Percentiles rank a stretch among this genome's conserved stretches.
phyloP scores from a whole-genome alignment of 2,888 invertebrate genomes.

The Andrena trimmerana region DNA sequence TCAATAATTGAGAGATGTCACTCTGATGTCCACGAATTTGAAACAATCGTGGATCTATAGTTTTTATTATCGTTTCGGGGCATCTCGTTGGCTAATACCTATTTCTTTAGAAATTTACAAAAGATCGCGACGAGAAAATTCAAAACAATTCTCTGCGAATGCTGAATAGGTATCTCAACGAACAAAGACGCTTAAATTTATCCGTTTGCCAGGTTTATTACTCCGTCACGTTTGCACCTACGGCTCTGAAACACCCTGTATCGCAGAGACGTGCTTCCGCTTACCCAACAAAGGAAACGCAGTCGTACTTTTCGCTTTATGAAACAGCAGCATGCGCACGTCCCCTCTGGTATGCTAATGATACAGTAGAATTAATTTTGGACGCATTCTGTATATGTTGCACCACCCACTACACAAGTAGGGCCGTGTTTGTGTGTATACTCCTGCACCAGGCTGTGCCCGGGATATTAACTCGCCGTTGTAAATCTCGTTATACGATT shows the following conservation, averaged over 20 bases:
- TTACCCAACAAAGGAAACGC: slow-evolving; percentile 23
- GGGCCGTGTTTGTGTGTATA: background rate
- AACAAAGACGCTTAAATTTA: too few relatives aligned
- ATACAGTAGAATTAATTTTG: slow-evolving; percentile 27
- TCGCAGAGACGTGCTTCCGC: slow-evolving; percentile 17
- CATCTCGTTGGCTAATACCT: too few relatives aligned
- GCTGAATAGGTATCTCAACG: too few relatives aligned
- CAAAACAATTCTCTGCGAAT: too few relatives aligned
- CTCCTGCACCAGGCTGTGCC: slow-evolving; percentile 13
- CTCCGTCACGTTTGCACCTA: slow-evolving; percentile 6
- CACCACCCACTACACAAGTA: background rate
- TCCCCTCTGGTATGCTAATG: slow-evolving; percentile 29
- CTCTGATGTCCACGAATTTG: too few relatives aligned
- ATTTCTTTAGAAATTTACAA: too few relatives aligned
- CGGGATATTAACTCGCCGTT: slow-evolving; percentile 42
- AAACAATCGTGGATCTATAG: too few relatives aligned
- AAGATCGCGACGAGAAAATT: too few relatives aligned
- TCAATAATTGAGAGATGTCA: too few relatives aligned
- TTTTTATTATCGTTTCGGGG: too few relatives aligned
- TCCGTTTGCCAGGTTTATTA: too few relatives aligned
- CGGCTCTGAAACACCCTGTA: slow-evolving; percentile 8
- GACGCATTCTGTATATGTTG: slow-evolving; percentile 5
- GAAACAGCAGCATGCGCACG: slow-evolving; percentile 26
- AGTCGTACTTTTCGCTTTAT: slow-evolving; percentile 38
- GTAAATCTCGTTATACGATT: slow-evolving; percentile 53